Conservation (phyloP, 2,113 vertebrate species). For the Nothocercus nigrocapillus region DNA sequence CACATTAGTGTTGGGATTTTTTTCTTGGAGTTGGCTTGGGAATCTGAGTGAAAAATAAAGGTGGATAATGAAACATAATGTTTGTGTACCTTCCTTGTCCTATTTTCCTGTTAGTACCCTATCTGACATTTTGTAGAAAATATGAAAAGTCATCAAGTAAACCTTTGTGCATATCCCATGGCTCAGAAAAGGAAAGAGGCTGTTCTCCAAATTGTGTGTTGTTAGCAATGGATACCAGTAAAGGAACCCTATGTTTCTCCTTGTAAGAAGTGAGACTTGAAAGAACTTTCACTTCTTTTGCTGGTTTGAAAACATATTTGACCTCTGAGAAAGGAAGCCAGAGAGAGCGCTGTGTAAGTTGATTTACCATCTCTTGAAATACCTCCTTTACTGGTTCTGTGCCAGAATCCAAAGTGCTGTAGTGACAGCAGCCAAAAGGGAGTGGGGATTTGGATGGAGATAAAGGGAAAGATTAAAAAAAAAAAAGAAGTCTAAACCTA, state of each 20-base stretch:
- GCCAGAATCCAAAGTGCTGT: conserved; percentile 64
- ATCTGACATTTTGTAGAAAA: conserved; percentile 32
- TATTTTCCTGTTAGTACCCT: conserved; percentile 3
- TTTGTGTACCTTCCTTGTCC: conserved; percentile 3
- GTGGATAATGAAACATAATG: conserved; percentile 1
- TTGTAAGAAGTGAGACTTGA: conserved; percentile 47
- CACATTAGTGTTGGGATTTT: neutral
- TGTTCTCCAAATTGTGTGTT: neutral
- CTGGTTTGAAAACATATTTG: conserved; percentile 61
- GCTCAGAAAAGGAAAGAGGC: neutral
- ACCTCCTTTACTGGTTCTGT: conserved; percentile 54
- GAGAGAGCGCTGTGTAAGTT: conserved; percentile 34
- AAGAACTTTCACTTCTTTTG: conserved; percentile 57
- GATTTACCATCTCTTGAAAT: conserved; percentile 68
- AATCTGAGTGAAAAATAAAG: conserved; percentile 33
- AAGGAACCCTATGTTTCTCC: neutral
- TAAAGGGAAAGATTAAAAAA: conserved; percentile 65
- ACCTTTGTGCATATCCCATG: neutral
- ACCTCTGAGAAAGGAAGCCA: conserved; percentile 61
- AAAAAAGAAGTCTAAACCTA: conserved; percentile 46
- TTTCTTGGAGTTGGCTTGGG: conserved; percentile 11
- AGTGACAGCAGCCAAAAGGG: conserved; percentile 66
- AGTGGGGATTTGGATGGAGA: conserved; percentile 60
- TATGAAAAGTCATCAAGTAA: conserved; percentile 24
- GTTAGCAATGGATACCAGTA: neutral